phyloP scores from a whole-genome alignment of 2,888 invertebrate genomes.

The Oligia latruncula region DNA sequence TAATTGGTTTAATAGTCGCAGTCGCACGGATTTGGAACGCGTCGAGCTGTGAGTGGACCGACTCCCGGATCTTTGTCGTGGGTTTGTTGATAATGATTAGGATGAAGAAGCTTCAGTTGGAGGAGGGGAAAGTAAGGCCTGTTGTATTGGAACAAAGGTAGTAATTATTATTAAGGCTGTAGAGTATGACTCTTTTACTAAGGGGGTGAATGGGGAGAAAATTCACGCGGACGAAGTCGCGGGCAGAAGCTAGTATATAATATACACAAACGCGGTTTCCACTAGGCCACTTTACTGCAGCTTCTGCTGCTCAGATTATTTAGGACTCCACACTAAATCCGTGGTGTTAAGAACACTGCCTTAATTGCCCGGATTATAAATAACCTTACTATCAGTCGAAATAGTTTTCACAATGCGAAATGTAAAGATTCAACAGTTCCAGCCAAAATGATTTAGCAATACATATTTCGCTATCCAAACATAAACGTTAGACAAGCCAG shows the following conservation, averaged over 20 bases:
- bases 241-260: too few relatives aligned
- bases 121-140: not conserved
- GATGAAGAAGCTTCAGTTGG: not conserved
- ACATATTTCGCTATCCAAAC: not conserved
- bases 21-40: constrained; percentile 61
- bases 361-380: not conserved
- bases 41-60: constrained; percentile 66
- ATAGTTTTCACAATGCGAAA: not conserved
- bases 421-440: not conserved
- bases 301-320: too few relatives aligned
- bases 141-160: not conserved
- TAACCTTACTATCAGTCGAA: too few relatives aligned
- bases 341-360: not conserved
- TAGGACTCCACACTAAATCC: not conserved
- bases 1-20: constrained; percentile 79
- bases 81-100: constrained; percentile 20
- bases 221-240: too few relatives aligned
- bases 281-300: too few relatives aligned
- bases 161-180: not conserved
- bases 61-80: constrained; percentile 73
- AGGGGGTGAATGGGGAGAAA: too few relatives aligned
- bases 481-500: not conserved
- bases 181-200: not conserved
- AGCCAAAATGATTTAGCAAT: not conserved
- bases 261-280: too few relatives aligned